phyloP scores from a whole-genome alignment of 2,888 invertebrate genomes.

The Lapara coniferarum region DNA sequence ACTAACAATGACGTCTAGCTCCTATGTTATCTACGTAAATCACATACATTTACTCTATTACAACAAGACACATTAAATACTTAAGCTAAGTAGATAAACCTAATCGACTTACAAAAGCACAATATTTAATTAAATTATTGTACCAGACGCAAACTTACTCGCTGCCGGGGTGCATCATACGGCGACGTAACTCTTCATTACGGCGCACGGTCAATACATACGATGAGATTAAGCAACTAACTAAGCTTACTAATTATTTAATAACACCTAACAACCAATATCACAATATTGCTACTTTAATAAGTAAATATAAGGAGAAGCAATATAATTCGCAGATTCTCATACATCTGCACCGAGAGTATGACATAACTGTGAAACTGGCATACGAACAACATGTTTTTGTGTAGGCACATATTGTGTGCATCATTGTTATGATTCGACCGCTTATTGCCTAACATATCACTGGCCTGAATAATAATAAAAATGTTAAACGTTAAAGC shows the following conservation, averaged over 20 bases:
- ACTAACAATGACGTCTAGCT: slow-evolving; percentile 29
- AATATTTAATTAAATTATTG: slow-evolving; percentile 44
- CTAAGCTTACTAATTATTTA: slow-evolving; percentile 48
- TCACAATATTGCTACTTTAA: slow-evolving; percentile 74
- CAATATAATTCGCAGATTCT: slow-evolving; percentile 51
- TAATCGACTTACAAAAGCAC: slow-evolving; percentile 64
- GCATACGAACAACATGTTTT: slow-evolving; percentile 27
- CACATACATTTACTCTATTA: slow-evolving; percentile 38
- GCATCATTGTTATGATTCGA: slow-evolving; percentile 26
- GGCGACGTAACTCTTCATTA: background rate
- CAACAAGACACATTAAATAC: slow-evolving; percentile 37
- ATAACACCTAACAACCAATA: slow-evolving; percentile 68
- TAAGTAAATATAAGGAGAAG: slow-evolving; percentile 60
- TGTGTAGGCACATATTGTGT: slow-evolving; percentile 24
- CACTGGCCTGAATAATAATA: slow-evolving; percentile 19
- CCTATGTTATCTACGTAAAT: slow-evolving; percentile 37
- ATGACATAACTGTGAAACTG: slow-evolving; percentile 39
- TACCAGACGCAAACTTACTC: slow-evolving; percentile 24
- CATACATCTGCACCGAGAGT: slow-evolving; percentile 45
- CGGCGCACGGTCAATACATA: slow-evolving; percentile 38
- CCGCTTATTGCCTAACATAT: slow-evolving; percentile 20
- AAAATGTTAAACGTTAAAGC: slow-evolving; percentile 1
- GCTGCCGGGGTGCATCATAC: background rate
- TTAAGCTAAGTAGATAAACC: slow-evolving; percentile 61
- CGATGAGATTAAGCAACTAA: slow-evolving; percentile 50